A percentile compares a stretch with the other conserved stretches of the same genome.
These are phyloP conservation scores for Pilophorus perplexus DNA, from an alignment of 2,888 invertebrate species.

Conservation along the genomic window DNA sequence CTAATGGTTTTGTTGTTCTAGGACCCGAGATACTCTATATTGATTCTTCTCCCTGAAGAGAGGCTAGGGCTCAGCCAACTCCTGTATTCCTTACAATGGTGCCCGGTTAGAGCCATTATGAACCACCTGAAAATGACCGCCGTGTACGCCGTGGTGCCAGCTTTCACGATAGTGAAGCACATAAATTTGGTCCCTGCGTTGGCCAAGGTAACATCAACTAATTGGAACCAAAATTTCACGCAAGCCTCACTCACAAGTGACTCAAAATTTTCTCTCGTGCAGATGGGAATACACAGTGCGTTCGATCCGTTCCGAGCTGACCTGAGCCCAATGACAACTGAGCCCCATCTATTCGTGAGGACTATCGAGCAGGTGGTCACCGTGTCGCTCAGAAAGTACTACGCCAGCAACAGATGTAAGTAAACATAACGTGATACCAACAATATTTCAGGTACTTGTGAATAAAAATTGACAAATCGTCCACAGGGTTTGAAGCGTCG, in stretches of 20 bases:
- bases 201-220: constrained; percentile 73
- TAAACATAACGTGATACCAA: background rate
- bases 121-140: constrained; percentile 66
- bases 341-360: constrained; percentile 73
- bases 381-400: constrained; percentile 74
- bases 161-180: constrained; percentile 75
- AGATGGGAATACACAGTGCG: constrained; percentile 74
- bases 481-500: constrained; percentile 52
- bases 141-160: constrained; percentile 75
- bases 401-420: constrained; percentile 46
- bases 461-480: background rate
- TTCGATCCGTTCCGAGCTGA: constrained; percentile 78
- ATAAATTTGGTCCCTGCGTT: constrained; percentile 76
- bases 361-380: constrained; percentile 83
- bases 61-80: constrained; percentile 61
- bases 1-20: no score
- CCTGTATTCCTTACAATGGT: constrained; percentile 63
- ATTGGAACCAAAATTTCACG: no score
- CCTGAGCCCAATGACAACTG: constrained; percentile 74
- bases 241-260: no score
- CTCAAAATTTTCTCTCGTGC: no score
- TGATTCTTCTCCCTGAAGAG: constrained; percentile 69
- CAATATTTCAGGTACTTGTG: background rate
- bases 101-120: constrained; percentile 65
- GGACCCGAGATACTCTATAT: constrained; percentile 67